phyloP scores from a whole-genome alignment of 1,140 invertebrate genomes.

The Melipona quadrifasciata region DNA sequence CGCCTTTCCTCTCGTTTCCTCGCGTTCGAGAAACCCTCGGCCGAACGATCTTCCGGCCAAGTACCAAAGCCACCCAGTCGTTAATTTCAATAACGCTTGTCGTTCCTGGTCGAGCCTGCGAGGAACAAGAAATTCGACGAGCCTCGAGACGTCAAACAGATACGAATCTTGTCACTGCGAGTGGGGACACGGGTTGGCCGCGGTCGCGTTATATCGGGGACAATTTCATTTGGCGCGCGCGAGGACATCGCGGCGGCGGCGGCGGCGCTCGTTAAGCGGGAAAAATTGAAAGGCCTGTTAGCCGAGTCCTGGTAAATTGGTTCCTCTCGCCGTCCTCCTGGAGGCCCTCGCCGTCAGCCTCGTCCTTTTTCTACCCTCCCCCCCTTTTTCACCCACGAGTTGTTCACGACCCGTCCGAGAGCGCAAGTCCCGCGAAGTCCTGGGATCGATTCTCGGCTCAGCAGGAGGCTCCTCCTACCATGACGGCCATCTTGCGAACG shows the following conservation, averaged over 20 bases:
- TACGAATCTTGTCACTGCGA: slow-evolving; percentile 32
- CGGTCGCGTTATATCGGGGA: slow-evolving; percentile 66
- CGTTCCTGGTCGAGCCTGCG: neutral
- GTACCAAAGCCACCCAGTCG: neutral
- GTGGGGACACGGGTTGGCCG: neutral
- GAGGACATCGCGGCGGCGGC: slow-evolving; percentile 64
- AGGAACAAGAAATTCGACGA: neutral
- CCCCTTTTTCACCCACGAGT: slow-evolving; percentile 60
- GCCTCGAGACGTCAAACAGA: slow-evolving; percentile 18
- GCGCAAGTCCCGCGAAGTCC: slow-evolving; percentile 79
- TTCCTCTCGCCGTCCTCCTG: slow-evolving; percentile 30
- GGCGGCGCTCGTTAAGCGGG: slow-evolving; percentile 71
- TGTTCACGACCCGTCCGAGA: slow-evolving; percentile 68
- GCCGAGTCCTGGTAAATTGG: slow-evolving; percentile 71
- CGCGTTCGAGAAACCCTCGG: too few relatives aligned
- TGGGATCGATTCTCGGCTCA: slow-evolving; percentile 80
- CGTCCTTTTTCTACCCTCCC: slow-evolving; percentile 53
- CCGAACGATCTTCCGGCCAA: neutral
- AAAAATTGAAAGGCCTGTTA: slow-evolving; percentile 73
- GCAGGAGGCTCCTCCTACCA: slow-evolving; percentile 81
- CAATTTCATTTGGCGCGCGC: slow-evolving; percentile 71
- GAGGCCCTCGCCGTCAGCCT: slow-evolving; percentile 54
- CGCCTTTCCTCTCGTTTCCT: too few relatives aligned
- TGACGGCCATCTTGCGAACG: slow-evolving; percentile 81
- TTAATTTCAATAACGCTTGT: neutral